Evolutionary conservation across 1,140 invertebrate species (phyloP).

Genomic region (Galendromus occidentalis): DNA sequence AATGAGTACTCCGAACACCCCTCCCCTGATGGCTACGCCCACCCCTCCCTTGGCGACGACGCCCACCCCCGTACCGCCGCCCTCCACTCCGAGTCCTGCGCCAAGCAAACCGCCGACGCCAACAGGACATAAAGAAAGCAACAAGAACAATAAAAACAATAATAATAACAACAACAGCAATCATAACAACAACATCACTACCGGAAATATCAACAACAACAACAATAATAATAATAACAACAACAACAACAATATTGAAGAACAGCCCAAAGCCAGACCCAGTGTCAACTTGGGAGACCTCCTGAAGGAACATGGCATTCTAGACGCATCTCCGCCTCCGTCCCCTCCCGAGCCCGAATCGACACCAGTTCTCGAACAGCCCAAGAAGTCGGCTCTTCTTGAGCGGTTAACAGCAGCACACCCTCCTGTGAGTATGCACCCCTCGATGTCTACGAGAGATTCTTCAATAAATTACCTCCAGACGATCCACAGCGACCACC

Average conservation of each 20-base stretch:
- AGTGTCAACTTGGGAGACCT: slow-evolving; percentile 22
- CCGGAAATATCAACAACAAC: too few relatives aligned
- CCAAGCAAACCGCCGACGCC: not conserved
- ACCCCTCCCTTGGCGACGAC: not conserved
- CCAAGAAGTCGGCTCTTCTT: slow-evolving; percentile 10
- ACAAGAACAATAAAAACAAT: not conserved
- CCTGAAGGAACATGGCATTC: slow-evolving; percentile 22
- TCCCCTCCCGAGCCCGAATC: slow-evolving; percentile 14
- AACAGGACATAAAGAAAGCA: not conserved
- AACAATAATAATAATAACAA: not conserved
- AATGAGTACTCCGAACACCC: not conserved
- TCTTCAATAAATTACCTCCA: too few relatives aligned
- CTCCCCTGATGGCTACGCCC: not conserved
- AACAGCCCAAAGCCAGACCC: slow-evolving; percentile 7
- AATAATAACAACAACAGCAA: not conserved
- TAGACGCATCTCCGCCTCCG: slow-evolving; percentile 17
- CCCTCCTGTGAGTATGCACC: not conserved
- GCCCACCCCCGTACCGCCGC: not conserved
- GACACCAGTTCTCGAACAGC: slow-evolving; percentile 4
- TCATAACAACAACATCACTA: not conserved
- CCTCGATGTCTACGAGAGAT: not conserved
- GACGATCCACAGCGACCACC: too few relatives aligned
- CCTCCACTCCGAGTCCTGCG: not conserved
- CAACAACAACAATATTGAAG: not conserved
- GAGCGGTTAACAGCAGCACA: slow-evolving; percentile 9